phyloP scores from a whole-genome alignment of 92 coral and sea anemone genomes.

The Parazoanthus atlanticus region DNA sequence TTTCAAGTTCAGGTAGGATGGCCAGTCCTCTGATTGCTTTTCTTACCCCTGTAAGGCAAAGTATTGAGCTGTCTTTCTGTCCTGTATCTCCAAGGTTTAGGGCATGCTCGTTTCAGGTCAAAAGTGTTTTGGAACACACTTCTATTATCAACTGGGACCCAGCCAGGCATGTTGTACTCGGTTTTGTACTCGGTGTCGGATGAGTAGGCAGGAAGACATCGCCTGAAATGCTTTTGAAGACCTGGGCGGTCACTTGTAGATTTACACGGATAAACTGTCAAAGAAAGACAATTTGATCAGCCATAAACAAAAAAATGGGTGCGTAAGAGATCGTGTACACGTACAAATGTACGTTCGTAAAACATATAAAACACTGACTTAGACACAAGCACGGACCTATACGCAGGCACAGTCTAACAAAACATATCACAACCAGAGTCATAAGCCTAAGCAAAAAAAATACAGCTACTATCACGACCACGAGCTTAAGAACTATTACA shows the following conservation, averaged over 20 bases:
- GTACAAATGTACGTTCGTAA: background rate
- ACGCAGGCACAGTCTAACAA: too few relatives aligned
- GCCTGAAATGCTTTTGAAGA: slow-evolving; percentile 33
- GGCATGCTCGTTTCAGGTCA: slow-evolving; percentile 69
- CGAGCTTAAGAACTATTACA: too few relatives aligned
- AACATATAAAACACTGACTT: background rate
- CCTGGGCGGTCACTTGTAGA: slow-evolving; percentile 30
- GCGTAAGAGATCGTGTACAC: background rate
- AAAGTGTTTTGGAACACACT: slow-evolving; percentile 60
- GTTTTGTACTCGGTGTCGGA: slow-evolving; percentile 64
- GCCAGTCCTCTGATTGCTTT: too few relatives aligned
- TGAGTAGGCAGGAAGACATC: slow-evolving; percentile 72
- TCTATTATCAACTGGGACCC: slow-evolving; percentile 75
- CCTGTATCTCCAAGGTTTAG: slow-evolving; percentile 87
- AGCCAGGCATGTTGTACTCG: slow-evolving; percentile 71
- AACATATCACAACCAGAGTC: too few relatives aligned
- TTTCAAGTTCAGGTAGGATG: too few relatives aligned
- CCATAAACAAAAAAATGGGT: background rate
- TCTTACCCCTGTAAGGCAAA: slow-evolving; percentile 57
- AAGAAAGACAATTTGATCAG: background rate
- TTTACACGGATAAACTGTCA: slow-evolving; percentile 62
- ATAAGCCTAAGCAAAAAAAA: too few relatives aligned
- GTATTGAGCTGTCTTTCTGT: slow-evolving; percentile 68
- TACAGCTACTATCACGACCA: too few relatives aligned
- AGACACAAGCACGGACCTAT: background rate